Evolutionary conservation across 2,888 invertebrate genomes (phyloP).

Genomic region (Argyresthia albistria): DNA sequence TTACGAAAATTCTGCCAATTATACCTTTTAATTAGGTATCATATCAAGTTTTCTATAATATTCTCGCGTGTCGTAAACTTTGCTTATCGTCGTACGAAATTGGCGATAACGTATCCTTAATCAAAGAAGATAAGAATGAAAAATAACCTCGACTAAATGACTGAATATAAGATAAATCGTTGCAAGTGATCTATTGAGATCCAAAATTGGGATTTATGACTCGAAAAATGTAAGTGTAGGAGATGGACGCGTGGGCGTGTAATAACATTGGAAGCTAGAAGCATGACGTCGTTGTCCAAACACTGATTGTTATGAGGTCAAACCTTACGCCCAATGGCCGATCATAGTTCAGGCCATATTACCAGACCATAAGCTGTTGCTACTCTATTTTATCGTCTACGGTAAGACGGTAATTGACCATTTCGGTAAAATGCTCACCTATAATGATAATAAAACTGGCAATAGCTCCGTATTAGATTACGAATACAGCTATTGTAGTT

Average conservation of each 20-base stretch:
- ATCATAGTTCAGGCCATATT: conserved; percentile 8
- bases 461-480: not conserved
- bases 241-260: conserved; percentile 33
- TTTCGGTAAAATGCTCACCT: not conserved
- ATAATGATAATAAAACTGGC: not conserved
- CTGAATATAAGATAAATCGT: not conserved
- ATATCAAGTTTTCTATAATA: not conserved
- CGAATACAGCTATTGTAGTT: not conserved
- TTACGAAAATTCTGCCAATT: no score
- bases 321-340: conserved; percentile 12
- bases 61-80: not conserved
- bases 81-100: conserved; percentile 25
- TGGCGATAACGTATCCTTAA: conserved; percentile 28
- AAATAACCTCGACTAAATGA: not conserved
- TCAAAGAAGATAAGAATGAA: conserved; percentile 4
- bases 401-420: not conserved
- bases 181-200: no score
- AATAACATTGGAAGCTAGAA: conserved; percentile 29
- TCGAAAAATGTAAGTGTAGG: not conserved
- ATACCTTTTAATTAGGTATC: no score
- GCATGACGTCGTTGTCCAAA: conserved; percentile 21
- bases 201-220: no score
- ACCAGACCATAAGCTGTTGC: not conserved
- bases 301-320: conserved; percentile 31
- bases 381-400: not conserved